Percentiles rank a stretch among this genome's conserved stretches.
Conservation (phyloP, 2,888 invertebrate species). For the Augochlorella aurata region DNA sequence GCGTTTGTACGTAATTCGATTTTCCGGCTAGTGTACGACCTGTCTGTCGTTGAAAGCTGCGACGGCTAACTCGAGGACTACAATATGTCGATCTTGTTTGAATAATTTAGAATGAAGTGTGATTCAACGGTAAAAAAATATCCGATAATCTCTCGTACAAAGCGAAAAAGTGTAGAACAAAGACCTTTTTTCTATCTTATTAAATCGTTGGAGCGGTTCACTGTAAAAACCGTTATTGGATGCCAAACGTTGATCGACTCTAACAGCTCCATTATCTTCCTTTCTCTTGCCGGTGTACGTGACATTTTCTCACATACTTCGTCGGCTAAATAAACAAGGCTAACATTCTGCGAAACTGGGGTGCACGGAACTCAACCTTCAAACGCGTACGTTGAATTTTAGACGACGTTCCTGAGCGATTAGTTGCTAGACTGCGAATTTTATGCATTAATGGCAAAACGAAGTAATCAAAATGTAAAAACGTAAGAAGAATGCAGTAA, state of each 20-base stretch:
- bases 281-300: not conserved
- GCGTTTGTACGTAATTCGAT: conserved; percentile 66
- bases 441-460: too few species aligned
- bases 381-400: too few species aligned
- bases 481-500: too few species aligned
- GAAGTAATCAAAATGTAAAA: too few species aligned
- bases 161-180: not conserved
- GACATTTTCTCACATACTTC: too few species aligned
- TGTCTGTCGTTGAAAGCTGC: conserved; percentile 53
- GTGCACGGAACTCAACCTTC: too few species aligned
- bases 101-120: conserved; percentile 14
- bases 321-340: too few species aligned
- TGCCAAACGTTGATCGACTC: not conserved
- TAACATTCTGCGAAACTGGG: too few species aligned
- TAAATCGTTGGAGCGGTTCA: not conserved
- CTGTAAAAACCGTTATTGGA: not conserved
- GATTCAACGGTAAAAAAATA: not conserved
- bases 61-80: conserved; percentile 39
- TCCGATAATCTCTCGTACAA: not conserved
- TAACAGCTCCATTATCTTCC: not conserved
- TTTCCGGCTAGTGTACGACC: conserved; percentile 62
- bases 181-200: not conserved
- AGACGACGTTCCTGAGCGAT: too few species aligned
- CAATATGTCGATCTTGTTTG: conserved; percentile 37
- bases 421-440: too few species aligned